Conservation (phyloP, 2,888 invertebrate genomes). For the Cataglyphis livida region DNA sequence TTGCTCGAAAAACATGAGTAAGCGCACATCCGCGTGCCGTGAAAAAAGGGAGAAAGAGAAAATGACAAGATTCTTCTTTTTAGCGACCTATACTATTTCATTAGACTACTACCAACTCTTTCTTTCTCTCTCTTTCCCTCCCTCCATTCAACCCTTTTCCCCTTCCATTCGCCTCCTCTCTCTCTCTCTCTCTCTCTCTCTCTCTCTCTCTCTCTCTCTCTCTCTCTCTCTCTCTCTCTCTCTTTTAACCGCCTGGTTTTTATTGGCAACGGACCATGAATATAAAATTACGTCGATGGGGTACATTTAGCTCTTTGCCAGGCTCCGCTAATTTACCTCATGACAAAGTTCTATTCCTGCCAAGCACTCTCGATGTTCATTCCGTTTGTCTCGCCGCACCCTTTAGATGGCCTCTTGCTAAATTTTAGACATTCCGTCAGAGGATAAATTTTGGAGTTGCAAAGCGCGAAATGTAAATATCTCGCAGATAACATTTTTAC, state of each 20-base stretch:
- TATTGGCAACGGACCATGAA: constrained; percentile 73
- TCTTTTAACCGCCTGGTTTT: constrained; percentile 57
- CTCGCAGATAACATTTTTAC: constrained; percentile 21
- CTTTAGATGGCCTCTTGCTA: constrained; percentile 45
- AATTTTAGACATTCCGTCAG: constrained; percentile 43
- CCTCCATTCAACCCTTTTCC: not conserved
- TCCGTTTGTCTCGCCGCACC: constrained; percentile 41
- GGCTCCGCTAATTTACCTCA: constrained; percentile 71
- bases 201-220: not conserved
- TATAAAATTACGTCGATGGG: constrained; percentile 73
- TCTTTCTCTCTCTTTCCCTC: not conserved
- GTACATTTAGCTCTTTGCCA: constrained; percentile 75
- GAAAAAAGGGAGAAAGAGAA: constrained; percentile 16
- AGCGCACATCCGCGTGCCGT: constrained; percentile 2
- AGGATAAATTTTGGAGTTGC: constrained; percentile 24
- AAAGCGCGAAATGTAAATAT: constrained; percentile 12
- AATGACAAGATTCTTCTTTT: constrained; percentile 56
- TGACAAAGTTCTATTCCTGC: constrained; percentile 63
- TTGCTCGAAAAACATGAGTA: constrained; percentile 29
- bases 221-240: constrained; percentile 27
- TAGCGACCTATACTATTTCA: constrained; percentile 59
- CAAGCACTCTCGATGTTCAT: constrained; percentile 62
- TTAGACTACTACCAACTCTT: not conserved
- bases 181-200: not conserved
- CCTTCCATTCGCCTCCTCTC: constrained; percentile 29